Evolutionary conservation across 2,797 vertebrate species (phyloP).

Genomic region (Chrysocyon brachyurus): DNA sequence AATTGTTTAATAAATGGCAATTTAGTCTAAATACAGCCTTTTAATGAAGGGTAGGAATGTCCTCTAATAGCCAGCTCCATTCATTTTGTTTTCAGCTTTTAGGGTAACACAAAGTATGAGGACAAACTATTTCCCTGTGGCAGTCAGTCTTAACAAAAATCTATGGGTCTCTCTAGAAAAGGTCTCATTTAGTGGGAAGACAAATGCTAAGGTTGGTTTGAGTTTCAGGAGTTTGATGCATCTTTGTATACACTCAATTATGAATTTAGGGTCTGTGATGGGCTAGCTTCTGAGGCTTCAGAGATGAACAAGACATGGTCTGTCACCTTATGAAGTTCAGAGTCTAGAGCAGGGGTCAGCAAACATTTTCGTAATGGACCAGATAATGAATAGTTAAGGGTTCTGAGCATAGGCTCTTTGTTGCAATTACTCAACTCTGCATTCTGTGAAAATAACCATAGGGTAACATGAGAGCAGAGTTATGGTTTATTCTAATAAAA

Average conservation of each 20-base stretch:
- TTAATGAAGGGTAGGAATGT: slow-evolving; percentile 69
- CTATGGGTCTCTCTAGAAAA: not conserved
- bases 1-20: slow-evolving; percentile 79
- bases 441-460: not conserved
- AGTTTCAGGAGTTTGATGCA: slow-evolving; percentile 21
- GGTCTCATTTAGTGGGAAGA: slow-evolving; percentile 27
- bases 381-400: not conserved
- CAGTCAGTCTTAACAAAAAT: slow-evolving; percentile 16
- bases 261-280: not conserved
- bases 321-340: not conserved
- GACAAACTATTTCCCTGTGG: not conserved
- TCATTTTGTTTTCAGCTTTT: slow-evolving; percentile 68
- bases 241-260: not conserved
- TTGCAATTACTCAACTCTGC: not conserved
- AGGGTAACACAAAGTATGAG: not conserved
- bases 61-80: slow-evolving; percentile 64
- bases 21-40: slow-evolving; percentile 75
- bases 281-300: not conserved
- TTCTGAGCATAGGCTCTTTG: not conserved
- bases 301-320: not conserved
- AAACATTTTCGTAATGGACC: not conserved
- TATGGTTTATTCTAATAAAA: not conserved
- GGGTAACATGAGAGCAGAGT: not conserved
- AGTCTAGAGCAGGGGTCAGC: not conserved
- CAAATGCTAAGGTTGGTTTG: slow-evolving; percentile 25